Evolutionary conservation across 92 coral and sea anemone genomes (phyloP).

Genomic region (Epizoanthus rinbou): DNA sequence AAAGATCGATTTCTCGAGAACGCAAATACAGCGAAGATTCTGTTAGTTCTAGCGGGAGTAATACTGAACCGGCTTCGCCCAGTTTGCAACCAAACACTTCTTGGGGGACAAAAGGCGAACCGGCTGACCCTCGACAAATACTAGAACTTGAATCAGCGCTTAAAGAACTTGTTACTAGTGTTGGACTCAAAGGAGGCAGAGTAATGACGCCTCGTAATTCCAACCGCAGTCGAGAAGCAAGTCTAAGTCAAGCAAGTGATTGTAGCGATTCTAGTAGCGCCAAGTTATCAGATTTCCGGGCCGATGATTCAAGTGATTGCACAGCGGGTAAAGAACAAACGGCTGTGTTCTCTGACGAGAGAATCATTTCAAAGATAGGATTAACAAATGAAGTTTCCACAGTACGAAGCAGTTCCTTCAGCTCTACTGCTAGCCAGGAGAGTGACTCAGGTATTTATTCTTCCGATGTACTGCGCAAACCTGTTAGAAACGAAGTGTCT

Average conservation of each 20-base stretch:
- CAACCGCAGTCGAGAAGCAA: constrained; percentile 10
- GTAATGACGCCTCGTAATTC: neutral
- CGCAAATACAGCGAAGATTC: constrained; percentile 37
- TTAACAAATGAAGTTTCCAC: constrained; percentile 23
- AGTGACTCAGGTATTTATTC: neutral
- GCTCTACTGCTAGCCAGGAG: neutral
- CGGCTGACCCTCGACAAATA: constrained; percentile 31
- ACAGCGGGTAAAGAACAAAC: constrained; percentile 22
- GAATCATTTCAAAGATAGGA: constrained; percentile 38
- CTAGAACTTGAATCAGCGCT: constrained; percentile 31
- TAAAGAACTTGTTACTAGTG: constrained; percentile 30
- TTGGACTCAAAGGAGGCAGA: constrained; percentile 18
- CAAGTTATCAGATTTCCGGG: constrained; percentile 19
- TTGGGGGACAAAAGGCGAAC: constrained; percentile 23
- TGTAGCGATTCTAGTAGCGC: neutral
- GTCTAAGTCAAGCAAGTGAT: constrained; percentile 15
- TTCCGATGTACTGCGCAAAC: neutral
- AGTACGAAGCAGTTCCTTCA: neutral
- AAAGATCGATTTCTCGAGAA: constrained; percentile 6
- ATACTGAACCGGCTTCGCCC: constrained; percentile 12
- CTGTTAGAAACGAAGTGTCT: neutral
- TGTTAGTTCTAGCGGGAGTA: constrained; percentile 26
- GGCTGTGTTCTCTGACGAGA: constrained; percentile 19
- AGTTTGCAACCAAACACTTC: neutral
- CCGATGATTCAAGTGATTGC: constrained; percentile 22